Percentiles rank a stretch among this genome's conserved stretches.
These are phyloP conservation scores for Amazonetta brasiliensis DNA, from an alignment of 2,797 vertebrate genomes.

Conservation along the genomic window DNA sequence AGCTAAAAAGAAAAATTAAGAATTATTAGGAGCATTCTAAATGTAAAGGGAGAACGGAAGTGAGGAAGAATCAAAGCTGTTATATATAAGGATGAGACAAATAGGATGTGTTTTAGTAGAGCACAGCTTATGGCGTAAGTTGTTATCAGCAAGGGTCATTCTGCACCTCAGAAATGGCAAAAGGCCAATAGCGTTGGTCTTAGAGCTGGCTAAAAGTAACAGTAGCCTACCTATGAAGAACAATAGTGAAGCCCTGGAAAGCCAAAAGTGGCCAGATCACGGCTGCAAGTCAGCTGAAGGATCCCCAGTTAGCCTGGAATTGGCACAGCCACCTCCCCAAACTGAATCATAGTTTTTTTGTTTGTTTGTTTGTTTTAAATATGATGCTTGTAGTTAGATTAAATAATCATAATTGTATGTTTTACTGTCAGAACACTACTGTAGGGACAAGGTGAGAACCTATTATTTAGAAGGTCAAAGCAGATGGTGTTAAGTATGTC, in stretches of 20 bases:
- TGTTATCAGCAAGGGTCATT: background rate
- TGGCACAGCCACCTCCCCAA: background rate
- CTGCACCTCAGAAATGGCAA: background rate
- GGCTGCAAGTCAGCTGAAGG: background rate
- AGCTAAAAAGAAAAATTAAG: background rate
- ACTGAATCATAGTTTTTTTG: background rate
- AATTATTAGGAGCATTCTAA: background rate
- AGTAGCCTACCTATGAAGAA: background rate
- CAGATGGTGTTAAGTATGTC: background rate
- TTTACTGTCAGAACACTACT: background rate
- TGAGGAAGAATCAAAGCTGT: background rate
- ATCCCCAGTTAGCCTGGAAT: background rate
- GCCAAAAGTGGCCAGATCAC: background rate
- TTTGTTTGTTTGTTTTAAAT: background rate
- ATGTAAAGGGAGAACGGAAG: background rate
- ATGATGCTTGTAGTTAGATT: background rate
- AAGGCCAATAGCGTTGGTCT: background rate
- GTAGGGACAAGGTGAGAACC: background rate
- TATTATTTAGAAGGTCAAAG: conserved; percentile 2
- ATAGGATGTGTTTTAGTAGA: accelerated
- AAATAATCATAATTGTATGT: background rate
- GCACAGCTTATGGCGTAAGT: accelerated
- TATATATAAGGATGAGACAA: background rate
- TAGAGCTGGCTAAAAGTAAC: background rate
- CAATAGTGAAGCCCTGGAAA: background rate